Percentiles rank a stretch among this genome's conserved stretches.
Evolutionary conservation across 2,797 vertebrate species (phyloP).

Genomic region (Masticophis lateralis): DNA sequence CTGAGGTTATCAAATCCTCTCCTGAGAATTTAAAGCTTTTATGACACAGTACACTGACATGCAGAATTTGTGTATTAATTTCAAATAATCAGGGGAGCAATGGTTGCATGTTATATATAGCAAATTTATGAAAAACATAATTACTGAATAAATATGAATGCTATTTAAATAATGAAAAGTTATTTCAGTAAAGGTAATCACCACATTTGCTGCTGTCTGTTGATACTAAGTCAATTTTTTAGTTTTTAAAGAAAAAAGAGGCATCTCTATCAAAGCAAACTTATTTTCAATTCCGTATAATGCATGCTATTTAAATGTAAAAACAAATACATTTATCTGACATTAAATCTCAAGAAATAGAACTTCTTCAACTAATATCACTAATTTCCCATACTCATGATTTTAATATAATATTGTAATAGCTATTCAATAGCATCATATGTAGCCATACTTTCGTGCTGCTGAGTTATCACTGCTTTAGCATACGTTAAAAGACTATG

Average conservation of each 20-base stretch:
- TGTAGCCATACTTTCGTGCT: neutral
- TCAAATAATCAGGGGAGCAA: neutral
- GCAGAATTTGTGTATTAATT: neutral
- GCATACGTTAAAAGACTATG: neutral
- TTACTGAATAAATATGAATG: neutral
- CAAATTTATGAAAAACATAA: neutral
- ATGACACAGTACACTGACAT: neutral
- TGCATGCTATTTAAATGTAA: neutral
- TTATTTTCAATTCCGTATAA: neutral
- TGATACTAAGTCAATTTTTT: neutral
- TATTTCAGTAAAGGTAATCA: neutral
- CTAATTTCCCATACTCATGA: neutral
- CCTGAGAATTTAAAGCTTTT: neutral
- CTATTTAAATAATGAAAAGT: neutral
- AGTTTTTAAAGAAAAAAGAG: neutral
- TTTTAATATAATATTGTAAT: neutral
- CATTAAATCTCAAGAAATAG: neutral
- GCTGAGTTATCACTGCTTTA: neutral
- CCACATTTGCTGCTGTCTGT: neutral
- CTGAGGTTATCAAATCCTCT: neutral
- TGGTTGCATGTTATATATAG: neutral
- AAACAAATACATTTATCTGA: neutral
- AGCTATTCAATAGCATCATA: neutral
- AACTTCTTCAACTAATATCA: neutral
- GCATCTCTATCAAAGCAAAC: neutral